A percentile compares a stretch with the other conserved stretches of the same genome.
phyloP scores from a whole-genome alignment of 2,888 invertebrate genomes.

The Nemurella pictetii region DNA sequence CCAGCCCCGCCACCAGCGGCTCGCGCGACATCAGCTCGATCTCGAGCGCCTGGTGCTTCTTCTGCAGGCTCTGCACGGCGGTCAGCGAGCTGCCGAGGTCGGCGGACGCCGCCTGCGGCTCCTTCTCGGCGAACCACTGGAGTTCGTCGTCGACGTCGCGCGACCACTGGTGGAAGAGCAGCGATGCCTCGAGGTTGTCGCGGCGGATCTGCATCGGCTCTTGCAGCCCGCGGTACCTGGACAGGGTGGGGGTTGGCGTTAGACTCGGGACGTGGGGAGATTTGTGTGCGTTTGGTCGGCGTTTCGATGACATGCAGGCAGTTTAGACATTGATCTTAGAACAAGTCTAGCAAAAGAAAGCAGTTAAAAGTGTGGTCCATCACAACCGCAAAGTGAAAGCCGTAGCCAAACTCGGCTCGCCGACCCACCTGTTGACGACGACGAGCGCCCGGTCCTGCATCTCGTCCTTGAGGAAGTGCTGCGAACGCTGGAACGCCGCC shows the following conservation, averaged over 20 bases:
- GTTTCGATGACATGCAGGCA: no score
- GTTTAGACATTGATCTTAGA: no score
- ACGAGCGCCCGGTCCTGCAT: conserved; percentile 73
- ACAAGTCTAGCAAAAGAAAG: no score
- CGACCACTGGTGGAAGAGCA: conserved; percentile 83
- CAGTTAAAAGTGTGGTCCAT: no score
- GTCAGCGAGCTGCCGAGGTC: conserved; percentile 69
- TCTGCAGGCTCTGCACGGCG: conserved; percentile 85
- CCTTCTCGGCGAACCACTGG: conserved; percentile 84
- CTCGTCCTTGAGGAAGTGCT: conserved; percentile 89
- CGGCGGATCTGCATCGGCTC: conserved; percentile 89
- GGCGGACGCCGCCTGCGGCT: conserved; percentile 68
- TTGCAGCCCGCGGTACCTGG: conserved; percentile 75
- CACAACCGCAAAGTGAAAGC: no score
- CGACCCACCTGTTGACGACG: conserved; percentile 64
- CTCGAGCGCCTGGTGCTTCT: conserved; percentile 91
- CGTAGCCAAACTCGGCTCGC: no score
- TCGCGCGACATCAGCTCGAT: conserved; percentile 87
- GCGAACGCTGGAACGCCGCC: conserved; percentile 72
- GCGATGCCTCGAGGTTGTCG: conserved; percentile 90
- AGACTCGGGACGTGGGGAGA: no score
- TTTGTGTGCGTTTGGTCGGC: no score
- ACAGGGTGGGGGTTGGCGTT: no score
- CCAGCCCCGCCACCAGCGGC: conserved; percentile 74
- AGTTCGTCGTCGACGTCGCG: conserved; percentile 92